A percentile compares a stretch with the other conserved stretches of the same genome.
phyloP scores from a whole-genome alignment of 2,888 invertebrate genomes.

The Agrilus mali region DNA sequence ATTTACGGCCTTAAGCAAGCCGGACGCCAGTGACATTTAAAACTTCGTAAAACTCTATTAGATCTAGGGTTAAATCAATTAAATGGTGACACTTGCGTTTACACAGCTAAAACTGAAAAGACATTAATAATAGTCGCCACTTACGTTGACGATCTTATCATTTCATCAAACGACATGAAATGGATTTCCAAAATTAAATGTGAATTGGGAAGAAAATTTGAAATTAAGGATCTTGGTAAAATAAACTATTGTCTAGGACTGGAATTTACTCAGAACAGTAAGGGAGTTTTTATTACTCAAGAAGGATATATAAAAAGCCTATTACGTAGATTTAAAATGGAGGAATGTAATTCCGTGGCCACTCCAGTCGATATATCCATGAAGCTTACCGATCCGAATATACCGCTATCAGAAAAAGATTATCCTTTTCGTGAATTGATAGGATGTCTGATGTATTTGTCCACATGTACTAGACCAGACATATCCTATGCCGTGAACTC shows the following conservation, averaged over 20 bases:
- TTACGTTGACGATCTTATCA: too few species aligned
- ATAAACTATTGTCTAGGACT: conserved; percentile 1
- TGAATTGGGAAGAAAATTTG: too few species aligned
- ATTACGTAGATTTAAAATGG: conserved; percentile 12
- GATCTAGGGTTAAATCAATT: conserved; percentile 9
- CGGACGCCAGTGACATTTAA: conserved; percentile 12
- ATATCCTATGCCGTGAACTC: conserved; percentile 11
- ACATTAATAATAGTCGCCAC: conserved; percentile 9
- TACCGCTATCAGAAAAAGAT: not conserved
- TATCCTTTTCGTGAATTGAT: conserved; percentile 11
- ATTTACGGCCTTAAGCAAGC: conserved; percentile 12
- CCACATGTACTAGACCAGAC: conserved; percentile 11
- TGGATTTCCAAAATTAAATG: too few species aligned
- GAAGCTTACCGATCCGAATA: conserved; percentile 2
- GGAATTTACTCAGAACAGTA: not conserved
- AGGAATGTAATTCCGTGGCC: conserved; percentile 6
- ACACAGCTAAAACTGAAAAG: conserved; percentile 7
- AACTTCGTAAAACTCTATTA: conserved; percentile 9
- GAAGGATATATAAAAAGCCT: conserved; percentile 8
- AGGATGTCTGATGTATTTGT: conserved; percentile 11
- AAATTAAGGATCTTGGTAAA: conserved; percentile 2
- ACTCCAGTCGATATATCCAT: conserved; percentile 12
- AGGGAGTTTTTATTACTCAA: conserved; percentile 6
- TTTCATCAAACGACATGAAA: too few species aligned
- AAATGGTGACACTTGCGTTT: conserved; percentile 14